These are phyloP conservation scores for Epirrita christyi DNA, from an alignment of 2,888 invertebrate genomes.

Conservation along the genomic window DNA sequence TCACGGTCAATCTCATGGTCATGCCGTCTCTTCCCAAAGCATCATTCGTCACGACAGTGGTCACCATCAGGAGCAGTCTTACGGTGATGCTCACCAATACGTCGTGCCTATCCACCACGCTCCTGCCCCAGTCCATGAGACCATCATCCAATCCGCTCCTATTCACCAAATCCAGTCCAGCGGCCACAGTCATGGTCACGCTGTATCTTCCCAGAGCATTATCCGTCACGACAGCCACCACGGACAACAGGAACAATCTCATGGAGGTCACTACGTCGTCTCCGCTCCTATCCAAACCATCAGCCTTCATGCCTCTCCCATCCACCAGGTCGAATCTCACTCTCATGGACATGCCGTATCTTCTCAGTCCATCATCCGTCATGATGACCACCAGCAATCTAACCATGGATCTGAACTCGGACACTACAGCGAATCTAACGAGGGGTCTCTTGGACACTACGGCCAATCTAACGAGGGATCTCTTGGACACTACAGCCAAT, in stretches of 20 bases:
- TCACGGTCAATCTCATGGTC: constrained; percentile 43
- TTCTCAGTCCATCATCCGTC: constrained; percentile 44
- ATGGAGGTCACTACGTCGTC: constrained; percentile 30
- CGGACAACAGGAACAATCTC: constrained; percentile 31
- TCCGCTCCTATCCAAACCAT: constrained; percentile 30
- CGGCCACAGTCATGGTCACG: constrained; percentile 50
- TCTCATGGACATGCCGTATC: constrained; percentile 39
- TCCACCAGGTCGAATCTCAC: constrained; percentile 26
- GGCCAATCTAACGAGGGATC: constrained; percentile 26
- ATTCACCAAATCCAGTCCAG: constrained; percentile 33
- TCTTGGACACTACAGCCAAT: constrained; percentile 34
- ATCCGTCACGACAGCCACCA: constrained; percentile 43
- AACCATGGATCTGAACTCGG: constrained; percentile 21
- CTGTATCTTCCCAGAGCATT: constrained; percentile 55
- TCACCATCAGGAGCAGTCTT: constrained; percentile 36
- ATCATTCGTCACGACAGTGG: constrained; percentile 46
- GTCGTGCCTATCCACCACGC: constrained; percentile 33
- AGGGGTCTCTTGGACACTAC: constrained; percentile 34
- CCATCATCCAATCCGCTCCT: constrained; percentile 29
- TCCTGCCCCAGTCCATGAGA: constrained; percentile 37
- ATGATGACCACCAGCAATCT: constrained; percentile 37
- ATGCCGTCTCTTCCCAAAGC: constrained; percentile 56
- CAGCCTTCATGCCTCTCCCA: constrained; percentile 27
- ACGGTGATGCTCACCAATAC: constrained; percentile 32
- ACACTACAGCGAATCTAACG: constrained; percentile 37